phyloP scores from a whole-genome alignment of 2,797 vertebrate species.

The Valencia hispanica region DNA sequence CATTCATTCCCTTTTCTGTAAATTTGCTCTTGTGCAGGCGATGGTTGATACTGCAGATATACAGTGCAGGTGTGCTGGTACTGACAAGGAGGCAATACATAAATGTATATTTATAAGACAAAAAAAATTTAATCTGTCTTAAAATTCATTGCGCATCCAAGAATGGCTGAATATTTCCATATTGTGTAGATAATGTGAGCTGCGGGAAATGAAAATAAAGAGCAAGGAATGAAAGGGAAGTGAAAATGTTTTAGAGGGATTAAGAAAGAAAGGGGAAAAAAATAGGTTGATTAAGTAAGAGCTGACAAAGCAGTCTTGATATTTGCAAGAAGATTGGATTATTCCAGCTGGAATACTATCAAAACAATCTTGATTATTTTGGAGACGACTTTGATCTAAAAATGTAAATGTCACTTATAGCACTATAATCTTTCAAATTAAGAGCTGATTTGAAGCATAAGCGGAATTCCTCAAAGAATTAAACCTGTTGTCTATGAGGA shows the following conservation, averaged over 20 bases:
- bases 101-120: constrained; percentile 73
- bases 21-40: constrained; percentile 30
- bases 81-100: constrained; percentile 73
- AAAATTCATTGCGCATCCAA: constrained; percentile 68
- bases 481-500: constrained; percentile 39
- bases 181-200: constrained; percentile 61
- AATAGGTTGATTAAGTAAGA: constrained; percentile 59
- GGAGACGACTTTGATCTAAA: constrained; percentile 59
- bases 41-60: constrained; percentile 32
- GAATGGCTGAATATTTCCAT: constrained; percentile 64
- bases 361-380: constrained; percentile 56
- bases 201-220: constrained; percentile 60
- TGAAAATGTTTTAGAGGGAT: constrained; percentile 51
- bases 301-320: constrained; percentile 61
- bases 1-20: constrained; percentile 59
- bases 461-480: constrained; percentile 21
- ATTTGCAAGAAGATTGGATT: constrained; percentile 63
- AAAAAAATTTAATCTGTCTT: constrained; percentile 50
- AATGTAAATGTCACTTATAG: constrained; percentile 66
- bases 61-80: constrained; percentile 45
- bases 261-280: constrained; percentile 48
- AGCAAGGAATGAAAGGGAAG: constrained; percentile 27
- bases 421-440: constrained; percentile 39
- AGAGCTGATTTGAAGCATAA: constrained; percentile 30
- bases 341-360: constrained; percentile 57